Evolutionary conservation across 1,140 invertebrate genomes (phyloP).

Genomic region (Musca vetustissima): DNA sequence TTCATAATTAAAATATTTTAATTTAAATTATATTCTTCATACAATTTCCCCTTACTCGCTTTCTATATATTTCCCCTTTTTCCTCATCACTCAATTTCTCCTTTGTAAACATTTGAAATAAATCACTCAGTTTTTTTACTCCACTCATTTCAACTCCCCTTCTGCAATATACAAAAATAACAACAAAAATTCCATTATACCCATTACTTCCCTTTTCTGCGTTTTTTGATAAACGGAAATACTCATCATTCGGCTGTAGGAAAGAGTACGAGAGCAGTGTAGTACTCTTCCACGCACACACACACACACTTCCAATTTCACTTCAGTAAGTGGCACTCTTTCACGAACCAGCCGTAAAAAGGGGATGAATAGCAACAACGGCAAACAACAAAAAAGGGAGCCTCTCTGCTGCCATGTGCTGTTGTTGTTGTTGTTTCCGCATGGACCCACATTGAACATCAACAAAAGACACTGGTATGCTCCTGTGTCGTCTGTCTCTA

Average conservation of each 20-base stretch:
- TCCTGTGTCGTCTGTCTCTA: too few species aligned
- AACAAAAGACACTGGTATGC: too few species aligned
- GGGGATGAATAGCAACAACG: constrained; percentile 2
- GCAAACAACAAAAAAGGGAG: constrained; percentile 13
- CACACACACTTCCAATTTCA: too few species aligned
- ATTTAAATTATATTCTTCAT: too few species aligned
- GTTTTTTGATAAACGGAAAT: background rate
- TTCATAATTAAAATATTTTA: too few species aligned
- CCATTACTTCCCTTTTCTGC: constrained; percentile 14
- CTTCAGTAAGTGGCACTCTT: background rate
- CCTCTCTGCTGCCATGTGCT: background rate
- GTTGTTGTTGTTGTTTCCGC: too few species aligned
- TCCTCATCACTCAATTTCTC: too few species aligned
- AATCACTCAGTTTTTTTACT: constrained; percentile 5
- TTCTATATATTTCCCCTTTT: too few species aligned
- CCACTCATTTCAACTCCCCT: background rate
- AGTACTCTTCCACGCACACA: background rate
- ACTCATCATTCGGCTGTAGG: background rate
- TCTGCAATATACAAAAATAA: too few species aligned
- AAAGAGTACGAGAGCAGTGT: too few species aligned
- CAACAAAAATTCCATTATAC: background rate
- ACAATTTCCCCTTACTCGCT: too few species aligned
- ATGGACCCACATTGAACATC: too few species aligned
- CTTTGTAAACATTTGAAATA: background rate
- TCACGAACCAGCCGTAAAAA: background rate